Evolutionary conservation across 2,888 invertebrate genomes (phyloP), one percentile per base, ranked within the genome.

Genomic region (Rambutsinella grinnellia): DNA sequence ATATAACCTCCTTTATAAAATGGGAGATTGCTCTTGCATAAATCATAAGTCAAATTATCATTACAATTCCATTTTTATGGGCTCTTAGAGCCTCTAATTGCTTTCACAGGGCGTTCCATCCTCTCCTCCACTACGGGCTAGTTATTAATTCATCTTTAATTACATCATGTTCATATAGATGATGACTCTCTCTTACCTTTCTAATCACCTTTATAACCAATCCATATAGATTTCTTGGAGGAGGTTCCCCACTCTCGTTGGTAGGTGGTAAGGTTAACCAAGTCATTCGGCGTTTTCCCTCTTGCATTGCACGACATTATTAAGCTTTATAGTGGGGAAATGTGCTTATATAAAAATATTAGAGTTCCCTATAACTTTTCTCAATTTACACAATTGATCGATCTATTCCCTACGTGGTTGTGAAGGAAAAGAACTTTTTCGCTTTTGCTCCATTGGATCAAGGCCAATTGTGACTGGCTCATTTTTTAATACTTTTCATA

Each of bases 141-240:
- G 70, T 76, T 65, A 76, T 76, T 76, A 76, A 76, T 76, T 76
- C 76, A 66, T 65, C 69, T 70, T 65, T 76, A 76, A 76, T 76
- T 70, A 76, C 76, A 76, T 61, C 47, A 76, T 76, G 76, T 70
- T 76, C 66, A 27, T 60, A 5, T 36, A 13, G 5, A 36, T 76
- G 76, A 76, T 70, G 76, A 65, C 76, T 60, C 61, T 63, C 21
- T 58, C 19, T 19, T 58, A 21, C n/a, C 36, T 53, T 17, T 49
- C 6, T 49, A 3, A 49, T 49, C 5, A 10, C 49, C 19, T 17
- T 49, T 17, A 13, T 36, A n/a, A n/a, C 56, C n/a, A 36, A 13
- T 19, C 36, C 6, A 36, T 36, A 36, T 36, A 36, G 6, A 36
- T 13, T 36, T 5, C 36, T n/a, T n/a, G n/a, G n/a, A n/a, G n/a